Evolutionary conservation across 1,140 invertebrate species (phyloP).

Genomic region (Drosophila truncata): DNA sequence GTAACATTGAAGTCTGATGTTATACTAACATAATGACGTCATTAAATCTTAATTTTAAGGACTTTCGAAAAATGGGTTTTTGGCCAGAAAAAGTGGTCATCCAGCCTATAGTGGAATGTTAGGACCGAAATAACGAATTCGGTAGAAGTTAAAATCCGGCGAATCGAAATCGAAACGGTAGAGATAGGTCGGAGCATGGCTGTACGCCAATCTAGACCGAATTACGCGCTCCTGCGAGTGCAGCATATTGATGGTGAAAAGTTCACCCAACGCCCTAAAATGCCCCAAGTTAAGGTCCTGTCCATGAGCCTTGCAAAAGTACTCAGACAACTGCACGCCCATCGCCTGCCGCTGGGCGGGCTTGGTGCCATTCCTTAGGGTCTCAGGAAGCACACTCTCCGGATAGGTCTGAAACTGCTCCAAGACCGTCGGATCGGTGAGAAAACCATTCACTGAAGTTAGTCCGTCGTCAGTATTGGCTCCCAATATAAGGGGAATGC

Average conservation of each 20-base stretch:
- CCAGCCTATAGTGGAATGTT: too few relatives aligned
- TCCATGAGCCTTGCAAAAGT: slow-evolving; percentile 28
- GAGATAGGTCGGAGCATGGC: slow-evolving; percentile 81
- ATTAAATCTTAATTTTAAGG: too few relatives aligned
- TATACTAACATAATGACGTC: too few relatives aligned
- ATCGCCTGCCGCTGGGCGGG: slow-evolving; percentile 29
- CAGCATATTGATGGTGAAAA: slow-evolving; percentile 60
- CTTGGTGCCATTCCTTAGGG: slow-evolving; percentile 17
- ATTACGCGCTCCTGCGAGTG: slow-evolving; percentile 75
- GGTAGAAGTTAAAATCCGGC: slow-evolving; percentile 67
- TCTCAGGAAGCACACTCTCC: slow-evolving; percentile 43
- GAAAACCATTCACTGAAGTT: background rate
- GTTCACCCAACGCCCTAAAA: background rate
- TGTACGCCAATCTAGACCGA: slow-evolving; percentile 62
- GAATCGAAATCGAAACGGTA: slow-evolving; percentile 85
- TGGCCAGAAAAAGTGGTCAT: too few relatives aligned
- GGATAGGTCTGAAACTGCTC: slow-evolving; percentile 13
- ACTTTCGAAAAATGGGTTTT: too few relatives aligned
- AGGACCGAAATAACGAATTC: slow-evolving; percentile 50
- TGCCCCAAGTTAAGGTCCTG: slow-evolving; percentile 4
- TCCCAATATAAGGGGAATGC: slow-evolving; percentile 68
- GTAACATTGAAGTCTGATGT: too few relatives aligned
- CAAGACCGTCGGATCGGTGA: slow-evolving; percentile 2
- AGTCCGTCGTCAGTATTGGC: slow-evolving; percentile 47
- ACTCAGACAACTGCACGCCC: slow-evolving; percentile 33